Evolutionary conservation across 2,113 vertebrate species (phyloP).

Genomic region (Machaerirhynchus nigripectus): DNA sequence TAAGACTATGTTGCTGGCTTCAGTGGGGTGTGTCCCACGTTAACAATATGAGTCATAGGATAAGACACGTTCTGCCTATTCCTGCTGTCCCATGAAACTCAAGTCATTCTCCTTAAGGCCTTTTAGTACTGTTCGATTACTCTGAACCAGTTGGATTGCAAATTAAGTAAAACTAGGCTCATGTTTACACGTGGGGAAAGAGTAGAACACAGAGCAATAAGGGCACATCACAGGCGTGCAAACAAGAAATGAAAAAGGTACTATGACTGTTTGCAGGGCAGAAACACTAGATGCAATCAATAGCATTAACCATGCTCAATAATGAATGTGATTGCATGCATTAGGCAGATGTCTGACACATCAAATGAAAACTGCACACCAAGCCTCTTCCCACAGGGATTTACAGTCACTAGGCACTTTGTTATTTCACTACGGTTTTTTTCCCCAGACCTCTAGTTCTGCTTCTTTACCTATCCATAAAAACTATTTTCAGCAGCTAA

Average conservation of each 20-base stretch:
- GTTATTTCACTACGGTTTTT: background rate
- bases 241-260: background rate
- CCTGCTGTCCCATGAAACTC: background rate
- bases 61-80: background rate
- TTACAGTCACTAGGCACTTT: background rate
- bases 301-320: background rate
- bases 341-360: background rate
- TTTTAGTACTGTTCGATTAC: background rate
- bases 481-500: background rate
- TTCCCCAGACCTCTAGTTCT: background rate
- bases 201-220: background rate
- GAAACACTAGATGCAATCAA: background rate
- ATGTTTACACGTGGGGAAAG: background rate
- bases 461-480: background rate
- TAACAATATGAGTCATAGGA: background rate
- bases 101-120: background rate
- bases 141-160: background rate
- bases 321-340: background rate
- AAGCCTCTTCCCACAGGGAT: background rate
- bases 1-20: accelerated
- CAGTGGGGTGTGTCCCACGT: background rate
- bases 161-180: background rate
- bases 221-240: background rate
- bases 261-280: background rate
- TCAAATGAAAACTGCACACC: background rate